Percentiles rank a stretch among this genome's conserved stretches.
phyloP scores from a whole-genome alignment of 2,888 invertebrate genomes.

The Melanchra persicariae region DNA sequence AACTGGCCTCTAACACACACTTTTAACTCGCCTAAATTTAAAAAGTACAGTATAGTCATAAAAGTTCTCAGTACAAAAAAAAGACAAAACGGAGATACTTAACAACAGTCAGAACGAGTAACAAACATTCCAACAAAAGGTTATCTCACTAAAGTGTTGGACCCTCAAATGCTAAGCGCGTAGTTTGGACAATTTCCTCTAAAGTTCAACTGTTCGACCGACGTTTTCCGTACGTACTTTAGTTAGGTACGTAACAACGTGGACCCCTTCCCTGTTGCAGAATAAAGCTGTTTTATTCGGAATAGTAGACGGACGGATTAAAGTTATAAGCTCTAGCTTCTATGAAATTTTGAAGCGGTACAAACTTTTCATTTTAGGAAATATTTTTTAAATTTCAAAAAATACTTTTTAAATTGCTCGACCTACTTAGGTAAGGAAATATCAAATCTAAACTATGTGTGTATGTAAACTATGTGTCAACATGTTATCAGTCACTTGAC shows the following conservation, averaged over 20 bases:
- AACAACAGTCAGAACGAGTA: conserved; percentile 56
- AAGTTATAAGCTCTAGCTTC: conserved; percentile 64
- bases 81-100: conserved; percentile 41
- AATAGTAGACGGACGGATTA: conserved; percentile 61
- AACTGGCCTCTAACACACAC: neutral
- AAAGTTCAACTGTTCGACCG: conserved; percentile 76
- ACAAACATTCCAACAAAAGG: conserved; percentile 74
- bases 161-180: conserved; percentile 71
- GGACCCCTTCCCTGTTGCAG: conserved; percentile 71
- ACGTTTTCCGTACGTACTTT: conserved; percentile 70
- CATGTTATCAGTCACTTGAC: neutral
- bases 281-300: conserved; percentile 72
- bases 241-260: conserved; percentile 68
- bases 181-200: conserved; percentile 74
- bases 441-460: neutral
- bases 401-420: neutral
- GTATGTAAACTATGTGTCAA: neutral
- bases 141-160: conserved; percentile 68
- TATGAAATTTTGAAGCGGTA: neutral
- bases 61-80: conserved; percentile 28
- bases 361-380: neutral
- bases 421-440: too few species aligned
- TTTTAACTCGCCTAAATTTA: conserved; percentile 3
- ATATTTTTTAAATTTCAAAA: neutral
- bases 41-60: neutral